phyloP scores from a whole-genome alignment of 2,797 vertebrate genomes.

The Pagetopsis macropterus region DNA sequence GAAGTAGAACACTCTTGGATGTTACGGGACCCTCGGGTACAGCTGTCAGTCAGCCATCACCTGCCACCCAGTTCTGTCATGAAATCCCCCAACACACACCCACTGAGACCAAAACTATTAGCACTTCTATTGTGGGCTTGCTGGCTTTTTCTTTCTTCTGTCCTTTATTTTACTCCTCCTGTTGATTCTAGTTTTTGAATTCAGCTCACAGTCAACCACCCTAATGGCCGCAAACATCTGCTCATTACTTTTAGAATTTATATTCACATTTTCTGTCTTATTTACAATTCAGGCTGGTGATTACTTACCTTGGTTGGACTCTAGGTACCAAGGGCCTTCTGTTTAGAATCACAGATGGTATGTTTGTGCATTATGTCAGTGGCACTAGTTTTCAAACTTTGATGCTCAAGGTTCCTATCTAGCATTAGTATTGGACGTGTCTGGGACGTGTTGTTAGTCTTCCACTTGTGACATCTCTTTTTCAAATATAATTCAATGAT shows the following conservation, averaged over 20 bases:
- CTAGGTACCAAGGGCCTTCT: background rate
- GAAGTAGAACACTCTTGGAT: slow-evolving; percentile 56
- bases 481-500: too few species aligned
- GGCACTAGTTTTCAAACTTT: too few species aligned
- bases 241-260: slow-evolving; percentile 27
- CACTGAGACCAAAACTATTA: slow-evolving; percentile 70
- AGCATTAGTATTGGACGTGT: too few species aligned
- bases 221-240: slow-evolving; percentile 41
- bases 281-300: slow-evolving; percentile 12
- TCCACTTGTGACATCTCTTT: too few species aligned
- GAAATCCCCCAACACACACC: slow-evolving; percentile 26
- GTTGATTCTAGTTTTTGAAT: slow-evolving; percentile 46
- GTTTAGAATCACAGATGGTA: background rate
- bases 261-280: slow-evolving; percentile 17
- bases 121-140: slow-evolving; percentile 55
- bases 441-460: too few species aligned
- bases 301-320: slow-evolving; percentile 25
- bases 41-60: slow-evolving; percentile 70
- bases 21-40: slow-evolving; percentile 52
- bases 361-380: background rate
- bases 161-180: slow-evolving; percentile 31
- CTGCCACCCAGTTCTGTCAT: slow-evolving; percentile 77
- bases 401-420: too few species aligned
- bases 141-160: slow-evolving; percentile 23
- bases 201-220: slow-evolving; percentile 46